Evolutionary conservation across 2,113 vertebrate species (phyloP).

Genomic region (Amblyopsis rosae): DNA sequence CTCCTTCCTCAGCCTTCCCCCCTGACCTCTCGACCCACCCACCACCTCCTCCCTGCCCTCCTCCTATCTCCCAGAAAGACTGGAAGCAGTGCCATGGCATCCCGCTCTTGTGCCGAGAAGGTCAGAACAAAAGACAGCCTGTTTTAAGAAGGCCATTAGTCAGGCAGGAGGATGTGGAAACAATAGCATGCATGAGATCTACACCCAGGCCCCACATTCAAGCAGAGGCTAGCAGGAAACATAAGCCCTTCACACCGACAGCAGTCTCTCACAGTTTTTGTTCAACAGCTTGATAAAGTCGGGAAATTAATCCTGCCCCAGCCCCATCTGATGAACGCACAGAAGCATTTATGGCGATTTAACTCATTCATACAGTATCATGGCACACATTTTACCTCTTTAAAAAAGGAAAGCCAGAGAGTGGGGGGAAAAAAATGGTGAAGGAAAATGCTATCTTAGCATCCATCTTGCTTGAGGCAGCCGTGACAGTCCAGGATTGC

Average conservation of each 20-base stretch:
- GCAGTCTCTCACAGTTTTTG: slow-evolving; percentile 68
- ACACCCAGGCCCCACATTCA: slow-evolving; percentile 69
- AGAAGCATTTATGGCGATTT: slow-evolving; percentile 45
- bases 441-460: not conserved
- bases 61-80: slow-evolving; percentile 57
- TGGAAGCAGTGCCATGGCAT: slow-evolving; percentile 68
- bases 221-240: slow-evolving; percentile 67
- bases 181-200: slow-evolving; percentile 73
- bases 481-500: not conserved
- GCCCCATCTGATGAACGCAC: slow-evolving; percentile 10
- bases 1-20: slow-evolving; percentile 24
- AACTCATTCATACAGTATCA: slow-evolving; percentile 33
- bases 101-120: slow-evolving; percentile 65
- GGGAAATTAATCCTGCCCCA: slow-evolving; percentile 40
- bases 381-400: not conserved
- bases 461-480: not conserved
- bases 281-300: slow-evolving; percentile 53
- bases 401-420: not conserved
- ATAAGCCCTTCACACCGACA: slow-evolving; percentile 61
- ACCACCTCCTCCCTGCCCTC: not conserved
- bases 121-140: slow-evolving; percentile 71
- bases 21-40: not conserved
- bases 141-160: slow-evolving; percentile 76
- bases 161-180: slow-evolving; percentile 75
- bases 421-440: not conserved